These are phyloP conservation scores for Tringa solitaria DNA, from an alignment of 2,113 vertebrate species.

Conservation along the genomic window DNA sequence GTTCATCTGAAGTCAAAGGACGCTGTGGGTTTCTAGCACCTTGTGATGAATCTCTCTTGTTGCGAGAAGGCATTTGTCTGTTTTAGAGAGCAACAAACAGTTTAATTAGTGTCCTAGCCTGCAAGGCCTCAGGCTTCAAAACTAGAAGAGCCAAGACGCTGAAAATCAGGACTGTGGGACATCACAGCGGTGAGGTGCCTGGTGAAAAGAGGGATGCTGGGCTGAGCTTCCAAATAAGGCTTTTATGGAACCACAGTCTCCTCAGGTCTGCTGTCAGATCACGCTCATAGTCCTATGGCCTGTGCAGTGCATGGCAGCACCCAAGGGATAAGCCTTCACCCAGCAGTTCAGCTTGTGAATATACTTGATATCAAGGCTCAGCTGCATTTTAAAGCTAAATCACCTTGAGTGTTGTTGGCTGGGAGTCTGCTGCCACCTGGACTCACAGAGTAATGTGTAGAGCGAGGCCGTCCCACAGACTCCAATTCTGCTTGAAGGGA, in stretches of 20 bases:
- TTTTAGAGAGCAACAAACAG: not conserved
- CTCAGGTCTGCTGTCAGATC: not conserved
- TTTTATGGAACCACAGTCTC: not conserved
- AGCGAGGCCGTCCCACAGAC: accelerated
- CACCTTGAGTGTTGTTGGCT: not conserved
- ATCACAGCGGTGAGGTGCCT: not conserved
- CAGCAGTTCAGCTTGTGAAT: not conserved
- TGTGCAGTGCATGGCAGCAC: not conserved
- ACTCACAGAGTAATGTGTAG: not conserved
- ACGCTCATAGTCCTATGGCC: accelerated
- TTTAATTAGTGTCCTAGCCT: not conserved
- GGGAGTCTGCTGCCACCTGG: not conserved
- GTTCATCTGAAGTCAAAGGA: not conserved
- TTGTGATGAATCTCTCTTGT: not conserved
- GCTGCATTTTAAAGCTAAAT: not conserved
- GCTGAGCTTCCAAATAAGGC: not conserved
- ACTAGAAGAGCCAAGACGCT: not conserved
- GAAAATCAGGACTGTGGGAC: not conserved
- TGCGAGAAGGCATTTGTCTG: not conserved
- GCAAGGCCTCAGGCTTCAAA: not conserved
- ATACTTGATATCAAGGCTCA: not conserved
- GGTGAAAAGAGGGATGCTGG: not conserved
- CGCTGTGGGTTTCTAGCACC: not conserved
- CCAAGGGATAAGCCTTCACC: not conserved
- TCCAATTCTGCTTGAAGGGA: not conserved